Conservation (phyloP, 35 echinoderm and acorn worm genomes). For the Hemicentrotus pulcherrimus region DNA sequence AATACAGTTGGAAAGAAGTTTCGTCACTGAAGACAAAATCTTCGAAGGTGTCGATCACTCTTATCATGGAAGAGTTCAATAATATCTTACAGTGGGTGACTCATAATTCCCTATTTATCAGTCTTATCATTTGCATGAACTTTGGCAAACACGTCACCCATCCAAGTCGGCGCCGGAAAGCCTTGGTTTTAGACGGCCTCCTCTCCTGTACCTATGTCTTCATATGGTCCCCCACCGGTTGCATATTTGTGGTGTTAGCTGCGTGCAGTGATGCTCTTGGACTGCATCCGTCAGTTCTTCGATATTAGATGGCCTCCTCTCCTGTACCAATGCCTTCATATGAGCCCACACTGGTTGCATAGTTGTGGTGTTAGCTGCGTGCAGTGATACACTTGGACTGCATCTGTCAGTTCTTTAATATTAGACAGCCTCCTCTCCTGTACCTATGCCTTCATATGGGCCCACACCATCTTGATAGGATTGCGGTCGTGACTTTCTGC, state of each 20-base stretch:
- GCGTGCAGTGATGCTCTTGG: not conserved
- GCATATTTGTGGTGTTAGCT: not conserved
- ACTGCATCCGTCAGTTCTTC: not conserved
- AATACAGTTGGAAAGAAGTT: too few relatives aligned
- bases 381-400: not conserved
- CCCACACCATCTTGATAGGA: slow-evolving; percentile 18
- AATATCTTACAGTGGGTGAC: too few relatives aligned
- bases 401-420: not conserved
- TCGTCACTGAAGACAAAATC: too few relatives aligned
- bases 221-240: too few relatives aligned
- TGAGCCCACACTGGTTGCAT: not conserved
- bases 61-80: too few relatives aligned
- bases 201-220: too few relatives aligned
- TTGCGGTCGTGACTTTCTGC: not conserved
- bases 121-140: too few relatives aligned
- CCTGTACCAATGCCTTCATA: not conserved
- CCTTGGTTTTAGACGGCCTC: too few relatives aligned
- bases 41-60: too few relatives aligned
- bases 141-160: too few relatives aligned
- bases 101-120: too few relatives aligned
- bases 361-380: not conserved
- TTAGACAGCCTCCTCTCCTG: not conserved
- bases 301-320: not conserved
- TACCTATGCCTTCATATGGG: not conserved
- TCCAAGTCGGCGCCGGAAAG: too few relatives aligned